phyloP scores from a whole-genome alignment of 2,888 invertebrate genomes.

The Anaspis maculata region DNA sequence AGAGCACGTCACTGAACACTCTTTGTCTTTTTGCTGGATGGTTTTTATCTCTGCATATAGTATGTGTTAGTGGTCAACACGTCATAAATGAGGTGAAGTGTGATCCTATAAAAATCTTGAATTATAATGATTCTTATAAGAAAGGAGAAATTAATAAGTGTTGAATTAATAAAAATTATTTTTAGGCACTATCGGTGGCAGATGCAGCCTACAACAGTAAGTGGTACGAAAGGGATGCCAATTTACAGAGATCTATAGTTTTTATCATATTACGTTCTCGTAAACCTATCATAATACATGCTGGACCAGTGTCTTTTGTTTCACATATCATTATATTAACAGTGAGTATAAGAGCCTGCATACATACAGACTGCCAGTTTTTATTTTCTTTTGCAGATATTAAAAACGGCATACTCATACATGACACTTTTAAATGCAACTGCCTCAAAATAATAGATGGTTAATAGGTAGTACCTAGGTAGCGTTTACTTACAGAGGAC shows the following conservation, averaged over 20 bases:
- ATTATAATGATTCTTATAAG: conserved; percentile 1
- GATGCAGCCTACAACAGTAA: conserved; percentile 3
- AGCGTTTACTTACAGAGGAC: no score
- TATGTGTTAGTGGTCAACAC: conserved; percentile 3
- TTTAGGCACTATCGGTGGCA: no score
- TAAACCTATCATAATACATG: conserved; percentile 4
- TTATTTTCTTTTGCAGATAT: conserved; percentile 2
- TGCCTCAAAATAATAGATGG: no score
- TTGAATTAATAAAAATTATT: no score
- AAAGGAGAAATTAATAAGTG: no score
- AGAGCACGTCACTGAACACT: conserved; percentile 2
- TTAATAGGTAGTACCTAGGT: no score
- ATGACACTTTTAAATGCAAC: conserved; percentile 3
- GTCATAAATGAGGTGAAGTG: conserved; percentile 2
- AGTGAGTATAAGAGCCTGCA: conserved; percentile 1
- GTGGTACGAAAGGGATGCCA: conserved; percentile 3
- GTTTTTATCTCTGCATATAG: conserved; percentile 2
- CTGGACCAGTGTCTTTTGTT: conserved; percentile 6
- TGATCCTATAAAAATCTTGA: background rate
- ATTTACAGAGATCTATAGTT: conserved; percentile 3
- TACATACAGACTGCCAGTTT: background rate
- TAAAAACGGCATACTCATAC: conserved; percentile 5
- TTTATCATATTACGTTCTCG: conserved; percentile 6
- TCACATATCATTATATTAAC: conserved; percentile 5
- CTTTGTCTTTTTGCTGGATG: conserved; percentile 3